These are phyloP conservation scores for Caenorhabditis sp. DNA, from an alignment of 2,888 invertebrate genomes.

Conservation along the genomic window DNA sequence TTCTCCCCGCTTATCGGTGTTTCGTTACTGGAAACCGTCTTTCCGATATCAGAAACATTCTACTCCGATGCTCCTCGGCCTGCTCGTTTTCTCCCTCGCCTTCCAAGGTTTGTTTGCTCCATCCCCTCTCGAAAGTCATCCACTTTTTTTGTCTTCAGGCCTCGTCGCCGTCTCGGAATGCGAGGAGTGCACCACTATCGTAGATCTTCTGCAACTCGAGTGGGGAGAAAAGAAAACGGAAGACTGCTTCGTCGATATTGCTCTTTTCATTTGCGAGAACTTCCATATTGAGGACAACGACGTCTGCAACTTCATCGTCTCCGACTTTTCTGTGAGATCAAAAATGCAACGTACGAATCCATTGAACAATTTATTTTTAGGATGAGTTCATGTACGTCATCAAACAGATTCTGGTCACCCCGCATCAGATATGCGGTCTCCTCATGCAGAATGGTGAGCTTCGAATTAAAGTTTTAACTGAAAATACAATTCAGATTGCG, in stretches of 20 bases:
- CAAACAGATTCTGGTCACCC: slow-evolving; percentile 68
- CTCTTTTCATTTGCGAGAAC: slow-evolving; percentile 63
- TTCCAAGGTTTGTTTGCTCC: slow-evolving; percentile 26
- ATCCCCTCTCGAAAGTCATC: neutral
- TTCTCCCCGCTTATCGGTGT: slow-evolving; percentile 33
- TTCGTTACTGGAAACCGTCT: slow-evolving; percentile 51
- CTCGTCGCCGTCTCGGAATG: slow-evolving; percentile 40
- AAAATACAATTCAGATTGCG: slow-evolving; percentile 70
- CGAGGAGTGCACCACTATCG: slow-evolving; percentile 56
- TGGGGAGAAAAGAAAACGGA: slow-evolving; percentile 66
- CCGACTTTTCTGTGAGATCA: slow-evolving; percentile 64
- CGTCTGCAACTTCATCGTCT: slow-evolving; percentile 67
- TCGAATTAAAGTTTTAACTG: neutral
- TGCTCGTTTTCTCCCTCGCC: slow-evolving; percentile 43
- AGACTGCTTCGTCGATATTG: slow-evolving; percentile 63
- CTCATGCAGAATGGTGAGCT: slow-evolving; percentile 61
- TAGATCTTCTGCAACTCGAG: slow-evolving; percentile 59
- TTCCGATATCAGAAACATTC: slow-evolving; percentile 28
- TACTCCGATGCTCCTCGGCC: slow-evolving; percentile 34
- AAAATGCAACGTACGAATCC: too few species aligned
- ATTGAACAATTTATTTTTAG: slow-evolving; percentile 33
- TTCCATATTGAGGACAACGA: slow-evolving; percentile 71
- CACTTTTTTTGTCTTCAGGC: slow-evolving; percentile 16
- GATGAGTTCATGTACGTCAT: slow-evolving; percentile 73
- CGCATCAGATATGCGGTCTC: slow-evolving; percentile 71